Percentiles rank a stretch among this genome's conserved stretches.
phyloP scores from a whole-genome alignment of 2,888 invertebrate species.

The Eugnorisma glareosa region DNA sequence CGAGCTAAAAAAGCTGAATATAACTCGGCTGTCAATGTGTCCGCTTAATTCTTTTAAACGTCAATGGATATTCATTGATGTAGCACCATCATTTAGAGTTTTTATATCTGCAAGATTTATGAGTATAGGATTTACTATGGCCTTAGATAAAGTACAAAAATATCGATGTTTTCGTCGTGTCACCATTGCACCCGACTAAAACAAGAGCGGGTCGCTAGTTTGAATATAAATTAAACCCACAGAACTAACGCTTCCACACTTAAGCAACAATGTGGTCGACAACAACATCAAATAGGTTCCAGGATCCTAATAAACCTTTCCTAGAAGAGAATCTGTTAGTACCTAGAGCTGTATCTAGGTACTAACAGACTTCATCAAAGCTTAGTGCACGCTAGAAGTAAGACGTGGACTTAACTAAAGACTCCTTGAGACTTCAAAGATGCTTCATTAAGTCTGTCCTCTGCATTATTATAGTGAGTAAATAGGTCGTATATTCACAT shows the following conservation, averaged over 20 bases:
- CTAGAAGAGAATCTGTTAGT: slow-evolving; percentile 12
- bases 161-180: neutral
- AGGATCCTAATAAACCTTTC: slow-evolving; percentile 22
- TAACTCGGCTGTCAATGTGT: too few relatives aligned
- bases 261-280: neutral
- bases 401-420: slow-evolving; percentile 47
- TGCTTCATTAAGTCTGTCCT: slow-evolving; percentile 50
- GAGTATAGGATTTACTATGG: neutral
- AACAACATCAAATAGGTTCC: neutral
- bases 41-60: too few relatives aligned
- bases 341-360: too few relatives aligned
- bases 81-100: too few relatives aligned
- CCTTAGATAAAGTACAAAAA: neutral
- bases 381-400: slow-evolving; percentile 51
- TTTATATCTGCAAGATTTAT: too few relatives aligned
- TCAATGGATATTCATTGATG: too few relatives aligned
- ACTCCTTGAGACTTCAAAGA: slow-evolving; percentile 32
- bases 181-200: neutral
- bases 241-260: neutral
- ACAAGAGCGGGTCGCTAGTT: neutral
- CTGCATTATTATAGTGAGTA: slow-evolving; percentile 23
- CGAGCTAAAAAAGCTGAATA: too few relatives aligned
- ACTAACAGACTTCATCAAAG: slow-evolving; percentile 42
- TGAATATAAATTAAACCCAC: neutral
- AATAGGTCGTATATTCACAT: slow-evolving; percentile 14